Evolutionary conservation across 2,888 invertebrate species (phyloP), one percentile per base, ranked within the genome.

Genomic region (Hedya salicella): DNA sequence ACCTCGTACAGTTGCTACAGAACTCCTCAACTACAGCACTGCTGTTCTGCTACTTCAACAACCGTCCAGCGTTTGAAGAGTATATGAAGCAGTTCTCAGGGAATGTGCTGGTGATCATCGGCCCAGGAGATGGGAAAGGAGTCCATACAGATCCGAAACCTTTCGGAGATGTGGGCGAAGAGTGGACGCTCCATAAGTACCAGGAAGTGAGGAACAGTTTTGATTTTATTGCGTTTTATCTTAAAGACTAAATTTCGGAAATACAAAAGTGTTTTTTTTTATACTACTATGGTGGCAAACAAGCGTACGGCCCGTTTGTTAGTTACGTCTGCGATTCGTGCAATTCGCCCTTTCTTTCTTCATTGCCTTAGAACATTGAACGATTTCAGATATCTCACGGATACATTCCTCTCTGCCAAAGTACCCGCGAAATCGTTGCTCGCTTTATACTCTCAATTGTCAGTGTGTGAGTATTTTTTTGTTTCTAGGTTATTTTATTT

Each of bases 31-130:
- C 66, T 0, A 93, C 93, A 64, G 95, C 95, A 0, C 77, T 97
- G 59, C 78, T 97, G 53, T 97, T 97, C 81, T 97, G 96, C 78
- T 97, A 97, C 76, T 97, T 97, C 75, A 97, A 97, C 77, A 94
- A 96, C 76, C 93, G 94, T 6, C 72, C 78, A 0, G 96, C 96
- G 19, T 97, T 97, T 82, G 78, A 89, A 11, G 87, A 95, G 9
- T 97, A 97, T 75, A 82, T 97, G 67, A 81, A 93, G 71, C 80
- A 93, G 75, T 96, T 94, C 80, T 78, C 85, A 25, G 95, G 98
- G 32, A 88, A 90, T 40, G 90, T 95, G 68, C 81, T 97, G 59
- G 89, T 97, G 75, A 94, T 97, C 14, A 95, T 97, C 69, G 97
- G 97, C 0, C 96, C 97, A 0, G 93, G 88, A 1, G 88, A 93